Evolutionary conservation across 92 coral and sea anemone genomes (phyloP).

Genomic region (Scolanthus callimorphus): DNA sequence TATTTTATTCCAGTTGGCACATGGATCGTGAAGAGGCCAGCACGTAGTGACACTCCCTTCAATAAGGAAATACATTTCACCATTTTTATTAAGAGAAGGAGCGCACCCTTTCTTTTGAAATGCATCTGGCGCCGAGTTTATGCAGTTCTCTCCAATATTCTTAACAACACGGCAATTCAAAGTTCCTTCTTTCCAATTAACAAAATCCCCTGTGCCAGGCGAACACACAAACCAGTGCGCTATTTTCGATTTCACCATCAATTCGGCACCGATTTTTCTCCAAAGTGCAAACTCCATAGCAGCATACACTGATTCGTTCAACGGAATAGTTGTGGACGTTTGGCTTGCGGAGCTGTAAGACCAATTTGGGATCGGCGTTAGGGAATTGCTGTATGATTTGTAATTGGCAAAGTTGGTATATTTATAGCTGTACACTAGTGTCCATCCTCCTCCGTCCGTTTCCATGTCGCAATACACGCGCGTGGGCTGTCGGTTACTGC

Average conservation of each 20-base stretch:
- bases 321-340: not conserved
- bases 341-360: not conserved
- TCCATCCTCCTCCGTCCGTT: constrained; percentile 2
- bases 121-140: not conserved
- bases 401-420: not conserved
- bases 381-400: not conserved
- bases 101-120: not conserved
- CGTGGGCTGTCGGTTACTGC: not conserved
- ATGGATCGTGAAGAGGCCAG: constrained; percentile 4
- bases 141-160: not conserved
- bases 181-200: not conserved
- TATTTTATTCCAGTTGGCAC: too few species aligned
- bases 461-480: constrained; percentile 2
- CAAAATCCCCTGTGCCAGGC: not conserved
- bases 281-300: not conserved
- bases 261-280: not conserved
- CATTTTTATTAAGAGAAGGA: not conserved
- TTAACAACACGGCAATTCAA: not conserved
- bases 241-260: not conserved
- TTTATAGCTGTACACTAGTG: not conserved
- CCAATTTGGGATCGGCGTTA: not conserved
- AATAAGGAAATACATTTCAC: not conserved
- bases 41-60: not conserved
- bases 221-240: not conserved
- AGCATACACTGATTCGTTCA: not conserved